Base-by-base conservation (phyloP, 2,113 vertebrate genomes). In the Geococcyx californianus region DNA sequence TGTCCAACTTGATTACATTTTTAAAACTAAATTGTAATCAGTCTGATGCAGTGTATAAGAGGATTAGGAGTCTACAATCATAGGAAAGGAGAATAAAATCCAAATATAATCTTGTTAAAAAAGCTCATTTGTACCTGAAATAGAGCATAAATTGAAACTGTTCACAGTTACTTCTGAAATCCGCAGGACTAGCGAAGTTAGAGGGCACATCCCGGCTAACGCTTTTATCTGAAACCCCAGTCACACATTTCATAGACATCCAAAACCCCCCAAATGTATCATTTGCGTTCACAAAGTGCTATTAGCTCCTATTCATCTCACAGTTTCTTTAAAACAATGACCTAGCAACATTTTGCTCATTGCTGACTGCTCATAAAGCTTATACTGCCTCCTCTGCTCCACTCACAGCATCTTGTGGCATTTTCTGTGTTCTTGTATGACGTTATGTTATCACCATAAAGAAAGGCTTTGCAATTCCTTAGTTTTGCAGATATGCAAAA, bases 401-500 rank as follows among this genome's bases (percentile, higher is more conserved):
- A 13, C 33, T 70, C 34, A 12, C 55, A 45, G 25, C 10, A 54
- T 24, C 42, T 54, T 51, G 20, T 17, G 14, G 44, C 25, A 8
- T 59, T 73, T 67, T 76, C 56, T 77, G 14, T 23, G 25, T 63
- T 79, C 21, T 72, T 85, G 17, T 16, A 16, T 45, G 9, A n/a
- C 1, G 0, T 36, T 38, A 31, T 51, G 36, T 51, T 7, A 2
- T 40, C 13, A 62, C 8, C 21, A 13, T 0, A 0, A 36, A 21
- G 36, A 64, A 63, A 8, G 31, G 23, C 16, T 69, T 68, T 76
- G 17, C 38, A 75, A 12, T 83, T 84, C 60, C 5, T 31, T 80
- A 40, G 28, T 68, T 83, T 55, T 90, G 31, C 38, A 84, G 34
- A 81, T n/a, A n/a, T n/a, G n/a, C n/a, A n/a, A n/a, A n/a, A n/a